Evolutionary conservation across 1,140 invertebrate species (phyloP).

Genomic region (Grapholita molesta): DNA sequence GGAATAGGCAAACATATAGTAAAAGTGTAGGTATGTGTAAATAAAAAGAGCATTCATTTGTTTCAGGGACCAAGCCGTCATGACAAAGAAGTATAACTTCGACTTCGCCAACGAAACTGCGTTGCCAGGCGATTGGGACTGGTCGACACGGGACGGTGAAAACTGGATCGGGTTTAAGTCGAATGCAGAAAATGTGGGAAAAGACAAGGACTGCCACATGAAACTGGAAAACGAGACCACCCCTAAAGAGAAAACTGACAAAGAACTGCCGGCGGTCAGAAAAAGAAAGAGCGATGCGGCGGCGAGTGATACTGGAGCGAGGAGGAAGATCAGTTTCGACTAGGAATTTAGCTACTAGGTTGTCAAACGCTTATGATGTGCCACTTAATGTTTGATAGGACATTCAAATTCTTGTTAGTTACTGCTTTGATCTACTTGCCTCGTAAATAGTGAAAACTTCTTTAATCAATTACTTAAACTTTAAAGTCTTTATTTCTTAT

Average conservation of each 20-base stretch:
- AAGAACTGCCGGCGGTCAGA: conserved; percentile 31
- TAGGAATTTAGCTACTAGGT: not conserved
- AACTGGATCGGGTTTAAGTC: conserved; percentile 32
- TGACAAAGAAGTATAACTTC: conserved; percentile 50
- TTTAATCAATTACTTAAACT: not conserved
- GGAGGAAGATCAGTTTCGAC: conserved; percentile 45
- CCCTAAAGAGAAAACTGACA: conserved; percentile 31
- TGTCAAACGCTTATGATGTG: conserved; percentile 11
- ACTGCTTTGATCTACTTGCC: not conserved
- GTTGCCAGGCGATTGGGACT: conserved; percentile 42
- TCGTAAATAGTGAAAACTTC: not conserved
- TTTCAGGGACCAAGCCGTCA: conserved; percentile 32
- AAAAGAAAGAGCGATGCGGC: conserved; percentile 38
- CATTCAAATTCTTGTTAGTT: not conserved
- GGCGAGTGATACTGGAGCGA: conserved; percentile 29
- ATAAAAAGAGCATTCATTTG: not conserved
- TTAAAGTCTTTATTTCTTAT: too few species aligned
- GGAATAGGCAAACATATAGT: too few species aligned
- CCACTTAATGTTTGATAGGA: not conserved
- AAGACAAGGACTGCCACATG: not conserved
- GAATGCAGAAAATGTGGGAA: not conserved
- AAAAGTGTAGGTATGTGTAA: not conserved
- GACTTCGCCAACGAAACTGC: conserved; percentile 52
- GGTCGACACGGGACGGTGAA: conserved; percentile 27
- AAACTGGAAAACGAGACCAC: conserved; percentile 41